A percentile compares a stretch with the other conserved stretches of the same genome.
Conservation (phyloP, 2,113 vertebrate species). For the Tautogolabrus adspersus region DNA sequence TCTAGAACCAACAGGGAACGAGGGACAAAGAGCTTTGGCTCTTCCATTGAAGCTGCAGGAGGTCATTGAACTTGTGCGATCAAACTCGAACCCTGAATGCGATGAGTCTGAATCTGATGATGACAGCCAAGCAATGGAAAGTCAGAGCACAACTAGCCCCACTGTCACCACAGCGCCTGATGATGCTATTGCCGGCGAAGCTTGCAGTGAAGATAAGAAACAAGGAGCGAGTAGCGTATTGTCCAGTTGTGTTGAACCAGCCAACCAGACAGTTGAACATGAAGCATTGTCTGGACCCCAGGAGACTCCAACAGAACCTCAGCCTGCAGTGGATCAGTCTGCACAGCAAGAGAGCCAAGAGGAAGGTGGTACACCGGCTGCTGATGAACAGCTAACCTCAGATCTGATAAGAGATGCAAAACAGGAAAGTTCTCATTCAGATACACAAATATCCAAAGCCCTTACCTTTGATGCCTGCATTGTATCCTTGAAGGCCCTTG, state of each 20-base stretch:
- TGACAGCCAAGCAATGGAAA: constrained; percentile 18
- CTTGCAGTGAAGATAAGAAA: constrained; percentile 25
- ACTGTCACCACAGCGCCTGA: constrained; percentile 2
- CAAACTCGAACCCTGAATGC: constrained; percentile 25
- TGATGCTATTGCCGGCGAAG: constrained; percentile 13
- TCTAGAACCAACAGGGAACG: constrained; percentile 51
- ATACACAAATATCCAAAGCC: constrained; percentile 71
- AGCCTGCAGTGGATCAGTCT: constrained; percentile 22
- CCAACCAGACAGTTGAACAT: background rate
- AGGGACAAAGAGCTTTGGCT: constrained; percentile 15
- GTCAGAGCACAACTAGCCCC: background rate
- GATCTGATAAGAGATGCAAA: constrained; percentile 43
- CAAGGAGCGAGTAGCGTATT: constrained; percentile 27
- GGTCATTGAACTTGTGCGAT: constrained; percentile 16
- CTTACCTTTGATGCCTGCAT: constrained; percentile 91
- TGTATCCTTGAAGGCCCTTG: constrained; percentile 86
- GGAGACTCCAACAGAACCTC: constrained; percentile 30
- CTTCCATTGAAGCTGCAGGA: constrained; percentile 23
- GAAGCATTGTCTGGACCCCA: constrained; percentile 23
- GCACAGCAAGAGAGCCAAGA: constrained; percentile 42
- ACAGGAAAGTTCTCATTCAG: constrained; percentile 21
- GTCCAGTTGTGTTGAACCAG: constrained; percentile 11
- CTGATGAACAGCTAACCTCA: constrained; percentile 73
- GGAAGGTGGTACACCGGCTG: constrained; percentile 67
- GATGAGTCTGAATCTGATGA: constrained; percentile 43